Evolutionary conservation across 2,113 vertebrate species (phyloP), one percentile per base, ranked within the genome.

Genomic region (Laterallus jamaicensis): DNA sequence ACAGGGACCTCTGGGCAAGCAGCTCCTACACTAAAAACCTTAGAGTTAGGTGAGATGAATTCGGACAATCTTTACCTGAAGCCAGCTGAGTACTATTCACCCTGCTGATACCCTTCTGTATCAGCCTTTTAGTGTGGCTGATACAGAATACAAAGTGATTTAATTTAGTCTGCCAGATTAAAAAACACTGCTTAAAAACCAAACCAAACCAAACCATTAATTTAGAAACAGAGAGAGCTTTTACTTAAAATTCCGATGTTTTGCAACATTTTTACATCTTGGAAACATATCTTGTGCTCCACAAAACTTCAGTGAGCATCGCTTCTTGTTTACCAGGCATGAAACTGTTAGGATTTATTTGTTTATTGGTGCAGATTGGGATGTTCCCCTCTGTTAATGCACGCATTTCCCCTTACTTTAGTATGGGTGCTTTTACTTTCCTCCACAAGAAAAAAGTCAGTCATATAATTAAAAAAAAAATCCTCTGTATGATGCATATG

Each of bases 391-490:
- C 92, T 95, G 73, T 64, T 84, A 94, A 35, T 18, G 6, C 15
- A 78, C 56, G 74, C 21, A 44, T 37, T 89, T 95, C 81, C 86
- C 84, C 47, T 89, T 97, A 76, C 94, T 97, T 96, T 82, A 92
- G 37, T 58, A 68, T 58, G 90, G 76, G 58, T 89, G 64, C 78
- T 97, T 96, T 96, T 96, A 92, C 96, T 96, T 97, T 73, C 86
- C 94, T 12, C 19, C 93, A 74, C 13, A 81, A 95, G 86, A 75
- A 91, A 92, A 84, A 91, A 86, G 85, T 71, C 83, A 96, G 67
- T 93, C 71, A 81, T 86, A 94, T 83, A 8, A 68, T 18, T 42
- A 95, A 92, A 96, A 42, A 96, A 47, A 47, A 92, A 84, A 32
- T 56, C 25, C 40, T 83, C 39, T 90, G 39, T 50, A 56, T 58